A percentile compares a stretch with the other conserved stretches of the same genome.
Conservation (phyloP, 2,113 vertebrate species). For the Apodemus sylvaticus region DNA sequence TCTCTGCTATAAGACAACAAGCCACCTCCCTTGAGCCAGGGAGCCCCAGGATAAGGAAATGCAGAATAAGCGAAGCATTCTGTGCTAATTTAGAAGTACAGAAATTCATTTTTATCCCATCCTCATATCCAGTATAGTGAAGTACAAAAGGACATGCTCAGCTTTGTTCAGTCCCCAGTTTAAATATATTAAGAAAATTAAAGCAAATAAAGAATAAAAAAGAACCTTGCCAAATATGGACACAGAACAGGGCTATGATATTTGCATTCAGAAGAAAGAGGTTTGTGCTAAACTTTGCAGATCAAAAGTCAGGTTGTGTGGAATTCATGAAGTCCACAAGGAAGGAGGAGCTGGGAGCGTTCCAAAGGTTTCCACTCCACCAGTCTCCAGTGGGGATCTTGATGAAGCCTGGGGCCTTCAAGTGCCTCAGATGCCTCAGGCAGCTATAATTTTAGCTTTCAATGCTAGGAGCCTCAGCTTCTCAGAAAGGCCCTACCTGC, state of each 20-base stretch:
- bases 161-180: constrained; percentile 5
- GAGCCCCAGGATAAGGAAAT: not conserved
- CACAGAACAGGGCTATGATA: not conserved
- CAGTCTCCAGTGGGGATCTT: not conserved
- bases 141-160: constrained; percentile 28
- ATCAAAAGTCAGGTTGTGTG: not conserved
- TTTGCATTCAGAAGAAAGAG: not conserved
- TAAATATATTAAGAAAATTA: constrained; percentile 49
- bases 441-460: not conserved
- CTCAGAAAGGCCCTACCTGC: not conserved
- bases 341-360: fast-evolving
- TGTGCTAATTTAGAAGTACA: not conserved
- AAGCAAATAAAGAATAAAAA: constrained; percentile 36
- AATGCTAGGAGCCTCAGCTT: not conserved
- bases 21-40: not conserved
- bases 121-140: not conserved
- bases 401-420: too few species aligned
- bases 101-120: constrained; percentile 42
- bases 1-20: not conserved
- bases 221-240: not conserved
- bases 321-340: too few species aligned
- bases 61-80: not conserved
- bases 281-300: not conserved
- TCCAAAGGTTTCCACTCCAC: too few species aligned
- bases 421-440: not conserved